Base-by-base conservation (phyloP, 2,797 vertebrate genomes). In the Todus mexicanus region DNA sequence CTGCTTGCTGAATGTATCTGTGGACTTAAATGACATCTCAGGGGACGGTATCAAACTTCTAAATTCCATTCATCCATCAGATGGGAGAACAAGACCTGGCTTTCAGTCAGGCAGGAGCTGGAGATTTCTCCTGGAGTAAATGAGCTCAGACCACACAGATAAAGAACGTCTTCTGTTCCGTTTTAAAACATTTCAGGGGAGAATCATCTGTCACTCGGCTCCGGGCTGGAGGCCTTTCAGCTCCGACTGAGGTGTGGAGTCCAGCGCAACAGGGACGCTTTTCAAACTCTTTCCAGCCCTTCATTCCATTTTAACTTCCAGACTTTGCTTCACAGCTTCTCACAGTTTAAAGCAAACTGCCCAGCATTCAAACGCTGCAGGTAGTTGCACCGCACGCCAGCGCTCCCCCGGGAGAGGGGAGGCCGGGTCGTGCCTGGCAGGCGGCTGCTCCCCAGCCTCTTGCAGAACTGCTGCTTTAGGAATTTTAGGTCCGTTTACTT, bases 101-200 rank as follows among this genome's bases (percentile, higher is more conserved):
- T 98, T 98, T 98, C 97, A 98, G 98, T 84, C 87, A 37, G 96
- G 80, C 69, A 66, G 93, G 96, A 96, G 96, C 95, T 72, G 96
- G 89, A 96, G 96, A 75, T 93, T 95, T 96, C 96, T 97, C 83
- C 92, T 53, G 87, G 73, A 93, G 98, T 98, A 98, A 98, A 97
- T 97, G 98, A 98, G 98, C 98, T 96, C 94, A 94, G 98, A 98
- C 98, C 99, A 98, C 98, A 98, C 98, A 99, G 98, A 99, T 99
- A 98, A 99, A 98, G 98, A 97, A 93, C 96, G 95, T 97, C 97
- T 98, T 98, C 98, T 98, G 97, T 98, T 98, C 97, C 98, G 70
- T 96, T 97, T 95, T 97, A 96, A 96, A 97, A 95, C 93, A 89
- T 96, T 97, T 94, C 95, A 94, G 94, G 83, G 94, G 87, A 97